These are phyloP conservation scores for Allygus modestus DNA, from an alignment of 2,888 invertebrate genomes.

Conservation along the genomic window DNA sequence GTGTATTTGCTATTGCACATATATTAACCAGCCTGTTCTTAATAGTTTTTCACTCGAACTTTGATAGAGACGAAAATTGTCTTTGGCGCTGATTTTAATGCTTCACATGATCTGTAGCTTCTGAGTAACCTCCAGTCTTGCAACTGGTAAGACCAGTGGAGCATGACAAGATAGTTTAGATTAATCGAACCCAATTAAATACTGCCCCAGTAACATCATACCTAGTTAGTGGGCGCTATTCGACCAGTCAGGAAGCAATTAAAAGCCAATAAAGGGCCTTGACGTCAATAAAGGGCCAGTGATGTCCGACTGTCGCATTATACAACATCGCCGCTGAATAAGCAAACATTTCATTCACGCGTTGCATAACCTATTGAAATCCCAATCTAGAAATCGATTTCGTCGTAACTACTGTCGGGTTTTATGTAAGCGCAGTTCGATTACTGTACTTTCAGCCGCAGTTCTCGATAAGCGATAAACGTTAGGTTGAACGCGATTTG, in stretches of 20 bases:
- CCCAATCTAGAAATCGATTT: conserved; percentile 35
- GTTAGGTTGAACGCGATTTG: not conserved
- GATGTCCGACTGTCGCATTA: not conserved
- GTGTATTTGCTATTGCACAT: no score
- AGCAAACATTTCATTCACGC: conserved; percentile 15
- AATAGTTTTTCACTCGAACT: no score
- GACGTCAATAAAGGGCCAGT: not conserved
- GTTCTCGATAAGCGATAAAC: not conserved
- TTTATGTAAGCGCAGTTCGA: conserved; percentile 36
- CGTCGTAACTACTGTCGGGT: not conserved
- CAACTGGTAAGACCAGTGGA: no score
- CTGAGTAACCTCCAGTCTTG: no score
- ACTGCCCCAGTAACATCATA: no score
- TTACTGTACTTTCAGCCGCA: not conserved
- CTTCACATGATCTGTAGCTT: no score
- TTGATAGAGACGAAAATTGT: no score
- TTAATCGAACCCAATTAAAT: no score
- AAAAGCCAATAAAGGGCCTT: conserved; percentile 11
- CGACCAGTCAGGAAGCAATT: conserved; percentile 9
- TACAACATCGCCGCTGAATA: conserved; percentile 26
- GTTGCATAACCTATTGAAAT: conserved; percentile 30
- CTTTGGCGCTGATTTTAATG: no score
- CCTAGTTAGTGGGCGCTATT: not conserved
- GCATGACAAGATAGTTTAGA: no score
- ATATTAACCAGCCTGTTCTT: no score